A percentile compares a stretch with the other conserved stretches of the same genome.
Evolutionary conservation across 2,888 invertebrate species (phyloP).

Genomic region (Ormyrus thymus): DNA sequence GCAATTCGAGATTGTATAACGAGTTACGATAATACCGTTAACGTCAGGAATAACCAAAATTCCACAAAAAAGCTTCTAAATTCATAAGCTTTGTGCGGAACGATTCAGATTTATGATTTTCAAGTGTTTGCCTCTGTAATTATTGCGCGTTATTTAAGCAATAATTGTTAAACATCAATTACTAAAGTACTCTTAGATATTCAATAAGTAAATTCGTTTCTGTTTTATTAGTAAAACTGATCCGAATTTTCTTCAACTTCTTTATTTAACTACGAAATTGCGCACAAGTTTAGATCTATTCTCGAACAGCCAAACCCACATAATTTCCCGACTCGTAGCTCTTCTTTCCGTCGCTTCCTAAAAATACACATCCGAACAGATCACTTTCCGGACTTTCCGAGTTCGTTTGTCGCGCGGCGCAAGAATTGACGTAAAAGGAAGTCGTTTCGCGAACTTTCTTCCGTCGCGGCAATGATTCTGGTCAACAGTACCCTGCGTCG

Average conservation of each 20-base stretch:
- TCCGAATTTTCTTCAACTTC: neutral
- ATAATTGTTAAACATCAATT: too few species aligned
- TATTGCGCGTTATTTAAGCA: too few species aligned
- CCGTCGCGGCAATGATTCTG: constrained; percentile 26
- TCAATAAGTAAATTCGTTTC: too few species aligned
- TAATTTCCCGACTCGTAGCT: neutral
- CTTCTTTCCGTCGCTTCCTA: constrained; percentile 55
- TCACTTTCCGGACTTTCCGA: constrained; percentile 53
- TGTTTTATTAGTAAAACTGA: too few species aligned
- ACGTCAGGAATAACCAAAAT: neutral
- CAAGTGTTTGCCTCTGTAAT: too few species aligned
- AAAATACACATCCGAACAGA: too few species aligned
- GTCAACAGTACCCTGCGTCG: constrained; percentile 46
- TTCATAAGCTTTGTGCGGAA: too few species aligned
- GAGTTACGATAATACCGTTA: neutral
- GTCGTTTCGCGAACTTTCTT: constrained; percentile 51
- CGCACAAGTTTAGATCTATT: constrained; percentile 11
- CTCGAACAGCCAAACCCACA: neutral
- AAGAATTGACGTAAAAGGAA: constrained; percentile 66
- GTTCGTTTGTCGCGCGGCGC: constrained; percentile 57
- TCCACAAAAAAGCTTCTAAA: neutral
- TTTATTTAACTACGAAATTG: neutral
- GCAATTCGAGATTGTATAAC: constrained; percentile 2
- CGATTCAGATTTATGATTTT: too few species aligned
- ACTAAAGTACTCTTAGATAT: too few species aligned